Evolutionary conservation across 1,140 invertebrate species (phyloP).

Genomic region (Sweltsa coloradensis): DNA sequence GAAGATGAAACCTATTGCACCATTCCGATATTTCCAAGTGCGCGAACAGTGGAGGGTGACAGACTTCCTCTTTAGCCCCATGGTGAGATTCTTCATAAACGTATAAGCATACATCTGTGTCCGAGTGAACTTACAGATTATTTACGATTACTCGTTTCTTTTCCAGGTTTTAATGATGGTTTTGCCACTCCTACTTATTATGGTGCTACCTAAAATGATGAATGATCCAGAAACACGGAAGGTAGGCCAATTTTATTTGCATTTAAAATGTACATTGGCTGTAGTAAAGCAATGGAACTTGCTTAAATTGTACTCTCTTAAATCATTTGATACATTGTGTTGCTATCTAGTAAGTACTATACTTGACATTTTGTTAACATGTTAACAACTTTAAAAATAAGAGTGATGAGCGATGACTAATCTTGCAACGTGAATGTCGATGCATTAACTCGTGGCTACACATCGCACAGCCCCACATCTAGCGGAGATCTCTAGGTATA

Average conservation of each 20-base stretch:
- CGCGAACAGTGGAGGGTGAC: slow-evolving; percentile 91
- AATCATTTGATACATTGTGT: background rate
- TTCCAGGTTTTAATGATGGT: slow-evolving; percentile 88
- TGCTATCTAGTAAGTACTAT: background rate
- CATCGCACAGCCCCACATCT: background rate
- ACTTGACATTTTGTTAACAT: background rate
- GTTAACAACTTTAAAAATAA: background rate
- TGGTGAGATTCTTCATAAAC: slow-evolving; percentile 54
- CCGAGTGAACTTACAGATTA: background rate
- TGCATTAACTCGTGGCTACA: background rate
- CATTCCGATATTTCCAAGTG: slow-evolving; percentile 84
- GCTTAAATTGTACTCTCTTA: too few relatives aligned
- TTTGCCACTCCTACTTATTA: slow-evolving; percentile 76
- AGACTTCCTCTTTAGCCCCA: slow-evolving; percentile 91
- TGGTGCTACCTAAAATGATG: slow-evolving; percentile 92
- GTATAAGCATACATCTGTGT: slow-evolving; percentile 9
- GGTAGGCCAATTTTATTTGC: slow-evolving; percentile 28
- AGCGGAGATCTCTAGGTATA: too few relatives aligned
- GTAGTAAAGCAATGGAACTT: background rate
- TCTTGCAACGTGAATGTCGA: background rate
- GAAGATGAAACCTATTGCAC: slow-evolving; percentile 67
- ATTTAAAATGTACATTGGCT: background rate
- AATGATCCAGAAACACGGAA: slow-evolving; percentile 91
- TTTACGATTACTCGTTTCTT: slow-evolving; percentile 14
- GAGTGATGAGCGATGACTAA: background rate